Base-by-base conservation (phyloP, 2,113 vertebrate species). In the Machaerirhynchus nigripectus region DNA sequence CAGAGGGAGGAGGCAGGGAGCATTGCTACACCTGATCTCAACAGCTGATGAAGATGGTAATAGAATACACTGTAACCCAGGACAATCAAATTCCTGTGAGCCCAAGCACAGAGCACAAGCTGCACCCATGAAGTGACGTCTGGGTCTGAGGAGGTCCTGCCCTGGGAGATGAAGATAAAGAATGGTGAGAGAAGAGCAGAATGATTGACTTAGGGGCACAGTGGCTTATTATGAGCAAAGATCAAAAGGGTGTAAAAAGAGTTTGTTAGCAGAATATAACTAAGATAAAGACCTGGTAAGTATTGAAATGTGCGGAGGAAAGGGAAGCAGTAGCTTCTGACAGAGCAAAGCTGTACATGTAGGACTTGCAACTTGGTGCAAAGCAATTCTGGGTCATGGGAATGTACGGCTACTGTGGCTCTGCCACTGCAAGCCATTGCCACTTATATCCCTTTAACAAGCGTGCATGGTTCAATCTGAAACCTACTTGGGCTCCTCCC, bases 61-160 rank as follows among this genome's bases (percentile, higher is more conserved):
- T n/a, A n/a, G n/a, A n/a, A n/a, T n/a, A n/a, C n/a, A n/a, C n/a
- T n/a, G n/a, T n/a, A n/a, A n/a, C n/a, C n/a, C n/a, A n/a, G n/a
- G n/a, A n/a, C n/a, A n/a, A n/a, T n/a, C 39, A 9, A 31, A 86
- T 70, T 76, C 55, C 42, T 59, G 24, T 70, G 73, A 78, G 28
- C 20, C 12, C 0, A 6, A 92, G 80, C 39, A 15, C 33, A 79
- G 57, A 56, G 31, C 64, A 56, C 31, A 61, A 30, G n/a, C 56
- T 75, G 44, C 6, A 49, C 21, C 17, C 1, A 0, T 21, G 52
- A 37, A 35, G 28, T 3, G 2, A 7, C 0, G 0, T 53, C 21
- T 44, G 26, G 10, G 7, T 86, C 46, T 37, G 37, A 60, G 59
- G n/a, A 76, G 46, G 23, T 92, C 15, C 75, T 86, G 55, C 20